These are phyloP conservation scores for Sciurus niger DNA, from an alignment of 2,113 vertebrate species.

Conservation along the genomic window DNA sequence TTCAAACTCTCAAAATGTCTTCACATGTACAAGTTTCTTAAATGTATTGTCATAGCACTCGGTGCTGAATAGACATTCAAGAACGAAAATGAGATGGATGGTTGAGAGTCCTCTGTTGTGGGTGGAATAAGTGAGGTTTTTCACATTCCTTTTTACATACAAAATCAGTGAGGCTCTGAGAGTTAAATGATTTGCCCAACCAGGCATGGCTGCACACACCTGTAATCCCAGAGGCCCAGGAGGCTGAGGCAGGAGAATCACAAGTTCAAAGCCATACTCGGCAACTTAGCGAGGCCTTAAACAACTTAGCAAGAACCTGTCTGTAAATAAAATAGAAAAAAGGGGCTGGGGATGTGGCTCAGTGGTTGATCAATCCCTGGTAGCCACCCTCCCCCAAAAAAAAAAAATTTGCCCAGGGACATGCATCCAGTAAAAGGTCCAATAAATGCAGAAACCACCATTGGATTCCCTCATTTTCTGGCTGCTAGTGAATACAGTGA, in stretches of 20 bases:
- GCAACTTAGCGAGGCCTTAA: too few relatives aligned
- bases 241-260: too few relatives aligned
- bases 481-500: neutral
- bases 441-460: neutral
- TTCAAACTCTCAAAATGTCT: slow-evolving; percentile 26
- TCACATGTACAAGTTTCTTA: neutral
- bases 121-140: neutral
- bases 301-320: too few relatives aligned
- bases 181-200: neutral
- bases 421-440: neutral
- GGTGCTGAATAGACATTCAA: neutral
- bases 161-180: neutral
- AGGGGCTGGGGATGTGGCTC: too few relatives aligned
- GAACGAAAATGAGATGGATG: neutral
- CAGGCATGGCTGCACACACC: too few relatives aligned
- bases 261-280: too few relatives aligned
- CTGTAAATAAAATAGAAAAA: too few relatives aligned
- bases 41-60: neutral
- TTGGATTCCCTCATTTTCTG: neutral
- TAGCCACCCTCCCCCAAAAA: too few relatives aligned
- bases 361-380: too few relatives aligned
- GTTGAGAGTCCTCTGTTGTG: neutral
- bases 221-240: too few relatives aligned
- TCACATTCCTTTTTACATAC: neutral
- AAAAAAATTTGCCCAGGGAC: neutral